Percentiles rank a stretch among this genome's conserved stretches.
These are phyloP conservation scores for Lymantria dispar DNA, from an alignment of 2,888 invertebrate genomes.

Conservation along the genomic window DNA sequence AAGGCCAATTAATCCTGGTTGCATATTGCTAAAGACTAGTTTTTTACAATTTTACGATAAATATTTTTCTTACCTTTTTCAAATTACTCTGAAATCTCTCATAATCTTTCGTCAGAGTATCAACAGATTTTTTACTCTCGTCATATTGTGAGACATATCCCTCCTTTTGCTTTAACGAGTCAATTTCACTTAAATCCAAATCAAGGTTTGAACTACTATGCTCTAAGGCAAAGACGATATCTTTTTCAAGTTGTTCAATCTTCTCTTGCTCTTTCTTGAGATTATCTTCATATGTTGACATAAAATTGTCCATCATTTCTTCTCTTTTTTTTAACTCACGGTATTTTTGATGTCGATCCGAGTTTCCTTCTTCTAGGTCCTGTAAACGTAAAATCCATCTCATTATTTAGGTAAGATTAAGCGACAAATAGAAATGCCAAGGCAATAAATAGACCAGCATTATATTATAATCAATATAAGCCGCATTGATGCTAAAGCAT, in stretches of 20 bases:
- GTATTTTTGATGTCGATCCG: slow-evolving; percentile 90
- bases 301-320: slow-evolving; percentile 90
- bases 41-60: too few relatives aligned
- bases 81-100: slow-evolving; percentile 84
- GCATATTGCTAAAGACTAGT: too few relatives aligned
- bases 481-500: too few relatives aligned
- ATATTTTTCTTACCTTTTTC: slow-evolving; percentile 81
- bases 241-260: slow-evolving; percentile 83
- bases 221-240: slow-evolving; percentile 84
- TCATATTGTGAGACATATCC: slow-evolving; percentile 66
- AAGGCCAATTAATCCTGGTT: too few relatives aligned
- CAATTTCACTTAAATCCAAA: slow-evolving; percentile 83
- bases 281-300: slow-evolving; percentile 84
- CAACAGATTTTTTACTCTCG: slow-evolving; percentile 76
- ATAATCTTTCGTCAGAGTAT: slow-evolving; percentile 68
- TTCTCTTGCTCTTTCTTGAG: slow-evolving; percentile 85
- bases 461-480: too few relatives aligned
- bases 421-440: too few relatives aligned
- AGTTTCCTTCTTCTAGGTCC: slow-evolving; percentile 86
- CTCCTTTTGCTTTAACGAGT: slow-evolving; percentile 71
- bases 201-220: slow-evolving; percentile 85
- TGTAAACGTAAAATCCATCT: slow-evolving; percentile 27
- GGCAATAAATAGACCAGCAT: too few relatives aligned
- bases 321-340: slow-evolving; percentile 90
- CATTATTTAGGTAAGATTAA: too few relatives aligned